Base-by-base conservation (phyloP, 2,888 invertebrate species). In the Fabriciana adippe region DNA sequence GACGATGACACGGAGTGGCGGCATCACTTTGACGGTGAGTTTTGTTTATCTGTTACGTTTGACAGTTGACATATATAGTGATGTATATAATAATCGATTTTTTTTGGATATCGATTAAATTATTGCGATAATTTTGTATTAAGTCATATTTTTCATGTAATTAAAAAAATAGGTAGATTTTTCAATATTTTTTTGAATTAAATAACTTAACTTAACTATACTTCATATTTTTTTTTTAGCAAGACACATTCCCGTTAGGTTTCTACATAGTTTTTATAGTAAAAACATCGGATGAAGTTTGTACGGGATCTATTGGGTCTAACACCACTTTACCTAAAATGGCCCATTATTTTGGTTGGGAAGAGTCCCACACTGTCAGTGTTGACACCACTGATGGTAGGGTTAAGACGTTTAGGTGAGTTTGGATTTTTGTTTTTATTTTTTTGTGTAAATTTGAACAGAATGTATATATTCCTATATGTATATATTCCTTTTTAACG, bases 231-330 rank as follows among this genome's bases (percentile, higher is more conserved):
- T 21, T 60, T 62, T 65, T 57, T n/a, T 86, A 96, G 96, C 94
- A 93, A 93, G 92, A 93, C 73, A 90, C 89, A 18, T 96, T 94
- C 80, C 94, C 95, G 0, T 77, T 90, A 8, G 96, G 96, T 0
- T 97, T 97, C 88, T 97, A 96, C 88, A 93, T 97, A 50, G 96
- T 97, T 3, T 94, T 97, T 78, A 95, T 96, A 59, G 95, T 96
- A 71, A 95, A 95, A 83, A 94, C 95, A 0, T 94, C 94, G 1
- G 95, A 96, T 73, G 92, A 90, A 45, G 94, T 94, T 11, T 94
- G 94, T 72, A 86, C 87, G 0, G 88, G 83, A 1, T 35, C 69
- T 0, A 67, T 70, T 1, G 68, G 61, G 0, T 67, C 72, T 0
- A 90, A 89, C 66, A 77, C 82, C 0, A 82, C 83, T 0, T 47